A percentile compares a stretch with the other conserved stretches of the same genome.
These are phyloP conservation scores for Polypterus senegalus DNA, from an alignment of 2,113 vertebrate species.

Conservation along the genomic window DNA sequence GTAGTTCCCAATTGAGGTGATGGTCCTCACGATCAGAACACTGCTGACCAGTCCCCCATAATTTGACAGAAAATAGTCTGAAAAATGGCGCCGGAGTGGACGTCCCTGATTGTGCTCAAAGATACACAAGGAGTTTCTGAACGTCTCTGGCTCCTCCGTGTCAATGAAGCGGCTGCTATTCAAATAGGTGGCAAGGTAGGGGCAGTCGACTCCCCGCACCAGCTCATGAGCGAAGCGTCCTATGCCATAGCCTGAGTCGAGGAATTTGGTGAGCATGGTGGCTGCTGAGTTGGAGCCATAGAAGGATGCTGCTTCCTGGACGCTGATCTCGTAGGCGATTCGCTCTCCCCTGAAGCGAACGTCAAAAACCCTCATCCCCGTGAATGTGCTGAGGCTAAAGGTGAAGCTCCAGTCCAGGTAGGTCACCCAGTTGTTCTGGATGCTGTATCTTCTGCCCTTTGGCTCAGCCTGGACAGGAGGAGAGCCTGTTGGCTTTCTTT, in stretches of 20 bases:
- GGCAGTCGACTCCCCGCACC: slow-evolving; percentile 69
- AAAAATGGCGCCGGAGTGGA: slow-evolving; percentile 70
- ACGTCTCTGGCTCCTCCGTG: slow-evolving; percentile 22
- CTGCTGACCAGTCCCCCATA: slow-evolving; percentile 70
- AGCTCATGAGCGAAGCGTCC: slow-evolving; percentile 61
- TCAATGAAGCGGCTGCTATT: slow-evolving; percentile 54
- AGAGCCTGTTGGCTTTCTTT: slow-evolving; percentile 23
- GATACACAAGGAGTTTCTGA: slow-evolving; percentile 63
- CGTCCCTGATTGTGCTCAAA: slow-evolving; percentile 73
- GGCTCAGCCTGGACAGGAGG: slow-evolving; percentile 54
- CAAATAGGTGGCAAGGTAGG: slow-evolving; percentile 50
- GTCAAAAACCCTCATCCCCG: slow-evolving; percentile 67
- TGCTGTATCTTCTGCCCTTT: slow-evolving; percentile 53
- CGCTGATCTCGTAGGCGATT: slow-evolving; percentile 67
- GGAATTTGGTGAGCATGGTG: slow-evolving; percentile 61
- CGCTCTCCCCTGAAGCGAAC: slow-evolving; percentile 56
- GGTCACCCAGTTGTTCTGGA: slow-evolving; percentile 52
- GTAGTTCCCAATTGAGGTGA: slow-evolving; percentile 63
- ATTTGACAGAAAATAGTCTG: slow-evolving; percentile 50
- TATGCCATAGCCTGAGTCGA: slow-evolving; percentile 70
- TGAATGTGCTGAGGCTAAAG: slow-evolving; percentile 62
- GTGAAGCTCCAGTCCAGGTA: slow-evolving; percentile 73
- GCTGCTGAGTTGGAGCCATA: slow-evolving; percentile 67
- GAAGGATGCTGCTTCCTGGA: slow-evolving; percentile 72
- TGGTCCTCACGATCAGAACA: slow-evolving; percentile 60